phyloP scores from a whole-genome alignment of 2,888 invertebrate genomes.

The Agrotis ipsilon region DNA sequence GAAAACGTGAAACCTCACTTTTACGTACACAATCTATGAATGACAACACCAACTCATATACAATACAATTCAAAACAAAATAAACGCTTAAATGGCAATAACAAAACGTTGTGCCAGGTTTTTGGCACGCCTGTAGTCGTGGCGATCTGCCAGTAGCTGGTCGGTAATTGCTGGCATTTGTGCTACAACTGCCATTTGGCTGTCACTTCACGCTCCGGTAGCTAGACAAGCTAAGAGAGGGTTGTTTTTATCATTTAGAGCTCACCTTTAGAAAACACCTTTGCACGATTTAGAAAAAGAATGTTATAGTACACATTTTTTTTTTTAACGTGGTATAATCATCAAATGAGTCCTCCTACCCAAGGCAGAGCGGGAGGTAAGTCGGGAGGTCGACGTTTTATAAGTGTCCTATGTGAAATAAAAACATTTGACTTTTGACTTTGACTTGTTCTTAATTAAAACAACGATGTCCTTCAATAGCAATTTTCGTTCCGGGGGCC shows the following conservation, averaged over 20 bases:
- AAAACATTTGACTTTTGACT: too few relatives aligned
- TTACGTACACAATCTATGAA: constrained; percentile 1
- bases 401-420: too few relatives aligned
- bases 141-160: constrained; percentile 57
- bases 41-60: constrained; percentile 15
- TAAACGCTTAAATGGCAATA: constrained; percentile 45
- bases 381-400: too few relatives aligned
- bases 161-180: constrained; percentile 63
- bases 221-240: constrained; percentile 18
- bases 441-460: too few relatives aligned
- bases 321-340: too few relatives aligned
- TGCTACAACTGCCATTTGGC: constrained; percentile 57
- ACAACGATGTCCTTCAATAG: too few relatives aligned
- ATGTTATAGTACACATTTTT: too few relatives aligned
- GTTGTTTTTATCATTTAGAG: constrained; percentile 17
- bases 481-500: too few relatives aligned
- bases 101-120: constrained; percentile 45
- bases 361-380: too few relatives aligned
- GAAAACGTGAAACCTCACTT: too few relatives aligned
- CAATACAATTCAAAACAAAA: constrained; percentile 37
- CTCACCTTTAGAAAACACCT: not conserved
- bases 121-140: constrained; percentile 51
- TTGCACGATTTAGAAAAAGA: not conserved
- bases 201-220: constrained; percentile 54
- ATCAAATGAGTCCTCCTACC: too few relatives aligned